phyloP scores from a whole-genome alignment of 2,888 invertebrate species.

The Ichneumon xanthorius region DNA sequence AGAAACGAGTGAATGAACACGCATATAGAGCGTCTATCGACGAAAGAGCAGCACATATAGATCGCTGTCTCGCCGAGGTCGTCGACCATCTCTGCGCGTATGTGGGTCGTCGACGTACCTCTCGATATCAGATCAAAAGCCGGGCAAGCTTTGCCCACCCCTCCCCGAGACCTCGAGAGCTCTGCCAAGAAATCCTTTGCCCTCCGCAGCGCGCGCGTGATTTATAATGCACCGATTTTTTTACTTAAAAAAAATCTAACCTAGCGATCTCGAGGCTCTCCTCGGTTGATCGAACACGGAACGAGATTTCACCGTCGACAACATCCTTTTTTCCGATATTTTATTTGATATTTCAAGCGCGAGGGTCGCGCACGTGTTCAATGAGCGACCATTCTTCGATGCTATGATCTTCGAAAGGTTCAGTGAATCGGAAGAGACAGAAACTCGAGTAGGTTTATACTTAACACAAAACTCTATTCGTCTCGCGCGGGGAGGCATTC shows the following conservation, averaged over 20 bases:
- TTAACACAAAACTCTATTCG: background rate
- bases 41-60: background rate
- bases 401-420: background rate
- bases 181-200: conserved; percentile 29
- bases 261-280: conserved; percentile 5
- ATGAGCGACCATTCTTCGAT: background rate
- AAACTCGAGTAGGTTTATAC: background rate
- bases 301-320: background rate
- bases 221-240: conserved; percentile 16
- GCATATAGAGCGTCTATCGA: background rate
- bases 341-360: background rate
- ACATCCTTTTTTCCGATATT: background rate
- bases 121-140: conserved; percentile 58
- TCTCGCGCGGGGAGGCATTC: too few species aligned
- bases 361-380: background rate
- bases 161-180: conserved; percentile 10
- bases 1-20: background rate
- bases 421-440: background rate
- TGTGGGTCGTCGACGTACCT: conserved; percentile 46
- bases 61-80: conserved; percentile 14
- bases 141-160: conserved; percentile 11
- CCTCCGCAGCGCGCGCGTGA: conserved; percentile 1
- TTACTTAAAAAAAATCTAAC: background rate
- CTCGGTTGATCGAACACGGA: background rate
- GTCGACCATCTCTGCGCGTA: conserved; percentile 35